phyloP scores from a whole-genome alignment of 2,113 vertebrate genomes.

The Neolamprologus modestus region DNA sequence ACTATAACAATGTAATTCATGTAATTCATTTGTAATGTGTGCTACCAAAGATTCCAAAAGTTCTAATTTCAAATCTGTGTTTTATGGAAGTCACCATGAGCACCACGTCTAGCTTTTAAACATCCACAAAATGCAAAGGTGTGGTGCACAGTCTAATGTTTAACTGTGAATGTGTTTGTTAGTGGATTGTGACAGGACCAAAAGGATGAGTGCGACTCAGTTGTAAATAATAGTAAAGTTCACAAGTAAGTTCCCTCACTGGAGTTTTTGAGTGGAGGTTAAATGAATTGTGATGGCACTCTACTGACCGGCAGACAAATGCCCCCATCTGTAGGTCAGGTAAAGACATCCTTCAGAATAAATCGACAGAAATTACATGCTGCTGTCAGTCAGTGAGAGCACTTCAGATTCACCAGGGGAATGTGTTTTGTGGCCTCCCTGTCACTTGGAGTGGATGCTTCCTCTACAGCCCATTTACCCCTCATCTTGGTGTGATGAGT shows the following conservation, averaged over 20 bases:
- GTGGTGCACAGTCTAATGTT: not conserved
- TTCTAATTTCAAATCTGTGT: not conserved
- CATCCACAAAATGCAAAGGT: not conserved
- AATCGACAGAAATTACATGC: slow-evolving; percentile 35
- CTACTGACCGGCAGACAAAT: slow-evolving; percentile 32
- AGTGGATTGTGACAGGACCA: not conserved
- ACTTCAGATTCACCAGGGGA: slow-evolving; percentile 16
- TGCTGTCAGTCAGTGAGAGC: slow-evolving; percentile 42
- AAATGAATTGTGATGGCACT: slow-evolving; percentile 32
- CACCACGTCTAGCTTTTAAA: not conserved
- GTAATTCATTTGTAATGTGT: not conserved
- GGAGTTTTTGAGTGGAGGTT: slow-evolving; percentile 1
- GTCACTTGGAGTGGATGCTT: slow-evolving; percentile 33
- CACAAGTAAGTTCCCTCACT: not conserved
- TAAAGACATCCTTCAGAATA: slow-evolving; percentile 32
- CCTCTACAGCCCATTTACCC: slow-evolving; percentile 25
- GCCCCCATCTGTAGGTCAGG: slow-evolving; percentile 1
- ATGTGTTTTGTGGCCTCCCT: slow-evolving; percentile 26
- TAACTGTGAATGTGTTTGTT: not conserved
- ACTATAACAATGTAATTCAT: not conserved
- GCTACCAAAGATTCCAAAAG: not conserved
- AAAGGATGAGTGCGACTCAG: not conserved
- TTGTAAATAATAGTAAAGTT: not conserved
- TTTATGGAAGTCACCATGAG: not conserved
- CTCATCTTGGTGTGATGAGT: slow-evolving; percentile 5